Percentiles rank a stretch among this genome's conserved stretches.
phyloP scores from a whole-genome alignment of 2,888 invertebrate genomes.

The Noctua fimbriata region DNA sequence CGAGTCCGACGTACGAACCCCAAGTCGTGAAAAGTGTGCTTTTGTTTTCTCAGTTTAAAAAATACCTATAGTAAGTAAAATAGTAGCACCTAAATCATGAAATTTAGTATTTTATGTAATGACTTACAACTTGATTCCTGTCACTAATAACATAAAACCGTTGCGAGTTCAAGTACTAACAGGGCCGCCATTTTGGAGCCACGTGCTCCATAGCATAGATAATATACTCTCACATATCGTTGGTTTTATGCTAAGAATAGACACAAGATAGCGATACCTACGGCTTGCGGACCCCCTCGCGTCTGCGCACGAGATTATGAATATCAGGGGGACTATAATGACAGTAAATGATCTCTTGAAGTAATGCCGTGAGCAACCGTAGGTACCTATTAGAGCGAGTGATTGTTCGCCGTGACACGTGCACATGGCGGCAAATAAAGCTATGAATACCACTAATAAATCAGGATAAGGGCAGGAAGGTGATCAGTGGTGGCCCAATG shows the following conservation, averaged over 20 bases:
- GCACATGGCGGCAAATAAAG: background rate
- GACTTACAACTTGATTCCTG: no score
- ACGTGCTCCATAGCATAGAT: background rate
- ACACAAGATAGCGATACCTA: background rate
- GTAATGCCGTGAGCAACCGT: background rate
- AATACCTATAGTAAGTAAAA: no score
- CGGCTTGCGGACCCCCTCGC: background rate
- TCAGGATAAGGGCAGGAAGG: background rate
- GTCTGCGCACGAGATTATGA: background rate
- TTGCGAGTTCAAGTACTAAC: background rate
- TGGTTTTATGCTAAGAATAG: constrained; percentile 19
- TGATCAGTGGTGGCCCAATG: no score
- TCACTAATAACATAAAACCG: background rate
- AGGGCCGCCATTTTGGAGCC: background rate
- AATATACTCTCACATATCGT: background rate
- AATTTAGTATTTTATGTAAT: no score
- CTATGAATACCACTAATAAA: background rate
- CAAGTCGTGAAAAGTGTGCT: no score
- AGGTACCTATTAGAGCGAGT: background rate
- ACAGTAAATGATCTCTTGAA: background rate
- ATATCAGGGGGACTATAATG: background rate
- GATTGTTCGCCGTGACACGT: background rate
- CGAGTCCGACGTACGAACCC: background rate
- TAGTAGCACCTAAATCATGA: no score
- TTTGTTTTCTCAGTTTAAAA: no score